phyloP scores from a whole-genome alignment of 2,888 invertebrate species.

The Catocala fraxini region DNA sequence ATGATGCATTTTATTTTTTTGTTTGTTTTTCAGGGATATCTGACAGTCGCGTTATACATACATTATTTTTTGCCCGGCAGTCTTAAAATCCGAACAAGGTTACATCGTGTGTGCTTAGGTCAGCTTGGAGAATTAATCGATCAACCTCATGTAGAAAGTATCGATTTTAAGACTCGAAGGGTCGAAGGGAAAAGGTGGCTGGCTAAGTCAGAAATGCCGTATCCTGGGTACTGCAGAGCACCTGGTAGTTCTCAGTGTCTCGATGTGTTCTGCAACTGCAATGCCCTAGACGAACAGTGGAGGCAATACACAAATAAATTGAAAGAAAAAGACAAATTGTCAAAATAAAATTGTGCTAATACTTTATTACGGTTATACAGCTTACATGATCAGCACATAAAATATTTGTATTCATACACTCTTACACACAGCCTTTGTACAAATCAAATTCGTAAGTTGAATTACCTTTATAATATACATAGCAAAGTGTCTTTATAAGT shows the following conservation, averaged over 20 bases:
- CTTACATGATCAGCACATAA: constrained; percentile 2
- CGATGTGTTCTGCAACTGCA: constrained; percentile 72
- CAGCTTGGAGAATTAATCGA: constrained; percentile 42
- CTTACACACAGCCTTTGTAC: constrained; percentile 21
- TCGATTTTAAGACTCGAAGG: constrained; percentile 51
- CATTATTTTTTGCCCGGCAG: constrained; percentile 71
- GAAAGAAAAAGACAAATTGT: neutral
- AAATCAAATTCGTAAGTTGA: constrained; percentile 6
- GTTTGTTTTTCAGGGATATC: constrained; percentile 60
- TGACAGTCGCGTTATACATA: constrained; percentile 63
- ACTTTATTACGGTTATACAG: constrained; percentile 28
- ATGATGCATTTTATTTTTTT: constrained; percentile 6
- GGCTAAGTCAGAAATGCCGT: constrained; percentile 68
- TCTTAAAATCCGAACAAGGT: constrained; percentile 56
- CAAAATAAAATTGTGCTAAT: constrained; percentile 10
- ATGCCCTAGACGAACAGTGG: constrained; percentile 65
- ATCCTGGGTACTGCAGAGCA: constrained; percentile 77
- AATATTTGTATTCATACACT: constrained; percentile 13
- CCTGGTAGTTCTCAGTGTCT: constrained; percentile 68
- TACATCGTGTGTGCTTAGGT: constrained; percentile 48
- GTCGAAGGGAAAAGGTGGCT: constrained; percentile 58
- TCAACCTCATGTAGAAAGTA: constrained; percentile 23
- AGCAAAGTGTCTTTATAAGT: constrained; percentile 5
- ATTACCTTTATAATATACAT: constrained; percentile 5
- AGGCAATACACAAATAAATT: constrained; percentile 34